A percentile compares a stretch with the other conserved stretches of the same genome.
These are phyloP conservation scores for Spatulosminthurus flaviceps DNA, from an alignment of 2,888 invertebrate species.

Conservation along the genomic window DNA sequence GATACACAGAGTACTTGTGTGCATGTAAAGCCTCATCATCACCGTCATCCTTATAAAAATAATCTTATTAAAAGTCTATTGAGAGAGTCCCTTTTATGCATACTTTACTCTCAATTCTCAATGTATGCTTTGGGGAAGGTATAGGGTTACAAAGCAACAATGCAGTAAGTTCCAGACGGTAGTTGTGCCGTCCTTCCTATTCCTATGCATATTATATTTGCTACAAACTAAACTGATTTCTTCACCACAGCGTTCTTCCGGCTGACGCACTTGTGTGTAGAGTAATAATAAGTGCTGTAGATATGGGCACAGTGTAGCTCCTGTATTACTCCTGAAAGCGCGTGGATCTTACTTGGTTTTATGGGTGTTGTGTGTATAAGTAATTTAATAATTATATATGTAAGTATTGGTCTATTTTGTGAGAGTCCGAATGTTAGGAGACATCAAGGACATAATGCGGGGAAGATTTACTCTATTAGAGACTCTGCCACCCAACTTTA, in stretches of 20 bases:
- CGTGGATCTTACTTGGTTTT: not conserved
- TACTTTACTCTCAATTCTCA: not conserved
- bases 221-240: constrained; percentile 25
- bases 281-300: no score
- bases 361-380: not conserved
- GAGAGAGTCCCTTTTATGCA: not conserved
- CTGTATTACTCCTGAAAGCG: not conserved
- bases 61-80: constrained; percentile 8
- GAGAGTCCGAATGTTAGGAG: no score
- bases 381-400: constrained; percentile 5
- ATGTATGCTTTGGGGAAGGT: not conserved
- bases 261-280: not conserved
- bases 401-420: not conserved
- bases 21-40: constrained; percentile 27
- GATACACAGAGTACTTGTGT: not conserved
- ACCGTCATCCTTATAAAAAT: constrained; percentile 10
- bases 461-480: constrained; percentile 20
- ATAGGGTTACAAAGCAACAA: constrained; percentile 13
- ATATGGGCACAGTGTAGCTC: no score
- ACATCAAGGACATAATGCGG: not conserved
- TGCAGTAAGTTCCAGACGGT: not conserved
- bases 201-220: no score
- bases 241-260: constrained; percentile 32
- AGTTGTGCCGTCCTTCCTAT: not conserved
- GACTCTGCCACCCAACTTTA: constrained; percentile 10